Conservation (phyloP, 2,797 vertebrate species). For the Myoxocephalus aenaeus region DNA sequence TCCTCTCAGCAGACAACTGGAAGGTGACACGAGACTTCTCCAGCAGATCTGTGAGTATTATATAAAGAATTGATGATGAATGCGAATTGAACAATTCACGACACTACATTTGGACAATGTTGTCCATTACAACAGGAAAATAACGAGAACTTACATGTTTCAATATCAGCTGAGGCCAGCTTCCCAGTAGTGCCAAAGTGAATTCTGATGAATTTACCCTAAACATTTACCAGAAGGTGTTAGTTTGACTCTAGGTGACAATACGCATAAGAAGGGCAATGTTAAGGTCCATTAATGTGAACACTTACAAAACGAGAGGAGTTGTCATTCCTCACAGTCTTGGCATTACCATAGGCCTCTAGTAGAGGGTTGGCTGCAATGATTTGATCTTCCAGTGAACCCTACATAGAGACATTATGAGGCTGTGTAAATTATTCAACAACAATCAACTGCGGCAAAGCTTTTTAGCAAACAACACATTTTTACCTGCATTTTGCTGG, state of each 20-base stretch:
- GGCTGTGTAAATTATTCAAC: too few species aligned
- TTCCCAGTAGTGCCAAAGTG: constrained; percentile 55
- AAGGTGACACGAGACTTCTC: constrained; percentile 92
- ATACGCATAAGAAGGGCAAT: not conserved
- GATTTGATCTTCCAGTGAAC: constrained; percentile 88
- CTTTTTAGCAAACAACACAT: too few species aligned
- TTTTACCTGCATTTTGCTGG: constrained; percentile 52
- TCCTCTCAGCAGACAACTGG: constrained; percentile 90
- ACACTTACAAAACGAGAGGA: constrained; percentile 83
- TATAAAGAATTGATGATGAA: not conserved
- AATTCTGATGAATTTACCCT: constrained; percentile 65
- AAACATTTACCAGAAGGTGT: constrained; percentile 13
- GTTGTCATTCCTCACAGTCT: constrained; percentile 92
- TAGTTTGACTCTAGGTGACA: not conserved
- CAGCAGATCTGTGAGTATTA: constrained; percentile 81
- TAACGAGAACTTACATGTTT: constrained; percentile 48
- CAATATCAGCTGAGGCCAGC: constrained; percentile 65
- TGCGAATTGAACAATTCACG: not conserved
- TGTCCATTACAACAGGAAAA: not conserved
- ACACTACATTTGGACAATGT: not conserved
- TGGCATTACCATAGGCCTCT: constrained; percentile 91
- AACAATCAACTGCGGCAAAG: too few species aligned
- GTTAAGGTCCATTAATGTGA: not conserved
- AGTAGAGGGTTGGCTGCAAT: constrained; percentile 88
- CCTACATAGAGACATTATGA: constrained; percentile 67